These are phyloP conservation scores for Euwallacea fornicatus DNA, from an alignment of 1,140 invertebrate species.

Conservation along the genomic window DNA sequence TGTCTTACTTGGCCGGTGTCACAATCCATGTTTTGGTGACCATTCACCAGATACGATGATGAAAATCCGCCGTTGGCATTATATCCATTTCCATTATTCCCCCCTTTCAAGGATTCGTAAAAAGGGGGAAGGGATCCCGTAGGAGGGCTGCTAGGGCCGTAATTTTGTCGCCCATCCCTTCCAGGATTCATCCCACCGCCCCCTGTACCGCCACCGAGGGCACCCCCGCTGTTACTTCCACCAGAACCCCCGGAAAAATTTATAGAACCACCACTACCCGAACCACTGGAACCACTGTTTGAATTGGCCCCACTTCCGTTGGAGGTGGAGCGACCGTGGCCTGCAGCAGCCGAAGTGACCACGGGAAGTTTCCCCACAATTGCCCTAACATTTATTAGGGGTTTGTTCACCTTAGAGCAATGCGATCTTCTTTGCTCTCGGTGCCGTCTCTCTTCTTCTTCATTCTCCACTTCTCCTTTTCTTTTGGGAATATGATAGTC, in stretches of 20 bases:
- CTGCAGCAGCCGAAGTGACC: constrained; percentile 70
- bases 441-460: constrained; percentile 62
- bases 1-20: constrained; percentile 63
- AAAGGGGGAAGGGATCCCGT: constrained; percentile 79
- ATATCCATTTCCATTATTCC: constrained; percentile 64
- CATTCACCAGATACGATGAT: constrained; percentile 56
- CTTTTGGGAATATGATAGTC: constrained; percentile 85
- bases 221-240: constrained; percentile 58
- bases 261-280: constrained; percentile 55
- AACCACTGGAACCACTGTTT: constrained; percentile 55
- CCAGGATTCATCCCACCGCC: constrained; percentile 71
- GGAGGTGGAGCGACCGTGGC: constrained; percentile 63
- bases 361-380: constrained; percentile 57
- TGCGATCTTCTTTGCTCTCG: constrained; percentile 61
- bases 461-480: constrained; percentile 66
- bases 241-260: constrained; percentile 59
- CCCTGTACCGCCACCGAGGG: constrained; percentile 63
- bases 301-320: constrained; percentile 44
- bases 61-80: constrained; percentile 53
- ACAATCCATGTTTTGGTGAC: constrained; percentile 72
- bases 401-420: constrained; percentile 62
- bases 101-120: constrained; percentile 79
- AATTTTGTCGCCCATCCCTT: constrained; percentile 75
- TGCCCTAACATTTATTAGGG: constrained; percentile 49
- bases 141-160: constrained; percentile 79